Evolutionary conservation across 2,797 vertebrate genomes (phyloP), one percentile per base, ranked within the genome.

Genomic region (Cichlasoma orientale): DNA sequence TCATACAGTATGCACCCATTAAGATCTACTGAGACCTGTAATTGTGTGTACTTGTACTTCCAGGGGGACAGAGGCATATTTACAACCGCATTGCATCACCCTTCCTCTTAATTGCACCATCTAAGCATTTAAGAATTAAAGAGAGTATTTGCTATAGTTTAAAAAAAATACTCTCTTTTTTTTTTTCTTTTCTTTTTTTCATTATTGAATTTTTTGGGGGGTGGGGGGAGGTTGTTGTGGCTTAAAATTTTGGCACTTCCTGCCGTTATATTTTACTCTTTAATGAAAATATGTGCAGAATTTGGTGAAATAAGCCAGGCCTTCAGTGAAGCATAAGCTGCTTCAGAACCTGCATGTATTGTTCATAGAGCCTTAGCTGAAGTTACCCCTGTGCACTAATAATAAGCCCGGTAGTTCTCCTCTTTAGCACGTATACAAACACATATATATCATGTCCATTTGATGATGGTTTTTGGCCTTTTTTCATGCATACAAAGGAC

Each of bases 171-270:
- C n/a, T n/a, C n/a, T n/a, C n/a, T n/a, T n/a, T n/a, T n/a, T n/a
- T n/a, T n/a, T n/a, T n/a, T n/a, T n/a, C n/a, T n/a, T n/a, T 44
- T 63, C 0, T 16, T 66, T 63, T 66, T 66, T 27, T 3, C 61
- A 1, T 66, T 66, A 19, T 19, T 27, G 25, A 27, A 5, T 4
- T 27, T 66, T 63, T 18, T 18, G 18, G 14, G 1, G 27, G 4
- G 1, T 29, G 29, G n/a, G n/a, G n/a, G n/a, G n/a, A n/a, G n/a
- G n/a, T n/a, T n/a, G n/a, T n/a, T n/a, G n/a, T 31, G 44, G 21
- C 38, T 44, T 63, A 25, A 18, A 63, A 63, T 25, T 44, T 27
- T 14, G 18, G 0, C 3, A 44, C 0, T 0, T 44, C 38, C 38
- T 41, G 4, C 1, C 25, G 27, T 66, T 47, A 3, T 66, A 27